phyloP scores from a whole-genome alignment of 2,888 invertebrate genomes.

The Lypha dubia region DNA sequence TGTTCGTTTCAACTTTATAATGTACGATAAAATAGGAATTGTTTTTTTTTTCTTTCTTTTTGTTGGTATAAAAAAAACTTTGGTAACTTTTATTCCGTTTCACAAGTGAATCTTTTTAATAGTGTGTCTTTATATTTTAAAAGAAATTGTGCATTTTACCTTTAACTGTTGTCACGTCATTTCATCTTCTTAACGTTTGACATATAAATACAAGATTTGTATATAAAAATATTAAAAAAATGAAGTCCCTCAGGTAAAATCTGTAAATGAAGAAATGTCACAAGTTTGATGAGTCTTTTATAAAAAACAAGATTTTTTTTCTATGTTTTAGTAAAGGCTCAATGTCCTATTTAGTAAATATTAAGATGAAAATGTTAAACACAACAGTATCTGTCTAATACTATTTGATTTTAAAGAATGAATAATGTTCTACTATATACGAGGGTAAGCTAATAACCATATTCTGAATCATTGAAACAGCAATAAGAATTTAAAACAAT shows the following conservation, averaged over 20 bases:
- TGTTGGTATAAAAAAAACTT: conserved; percentile 38
- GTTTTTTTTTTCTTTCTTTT: conserved; percentile 36
- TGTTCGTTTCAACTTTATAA: conserved; percentile 48
- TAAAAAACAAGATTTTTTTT: neutral
- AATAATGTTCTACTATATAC: too few species aligned
- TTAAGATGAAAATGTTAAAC: neutral
- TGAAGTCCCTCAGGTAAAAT: conserved; percentile 72
- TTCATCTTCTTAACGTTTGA: conserved; percentile 35
- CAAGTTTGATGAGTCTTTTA: conserved; percentile 50
- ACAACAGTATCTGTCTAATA: neutral
- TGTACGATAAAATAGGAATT: conserved; percentile 49
- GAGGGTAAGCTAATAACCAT: too few species aligned
- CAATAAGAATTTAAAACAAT: too few species aligned
- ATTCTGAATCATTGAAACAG: too few species aligned
- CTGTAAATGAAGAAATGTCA: conserved; percentile 66
- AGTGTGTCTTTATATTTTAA: neutral
- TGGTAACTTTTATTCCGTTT: conserved; percentile 36
- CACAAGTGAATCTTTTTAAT: conserved; percentile 23
- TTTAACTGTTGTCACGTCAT: conserved; percentile 67
- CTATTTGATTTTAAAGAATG: too few species aligned
- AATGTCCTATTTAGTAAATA: neutral
- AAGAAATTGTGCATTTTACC: conserved; percentile 45
- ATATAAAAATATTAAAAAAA: conserved; percentile 19
- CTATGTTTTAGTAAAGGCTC: neutral
- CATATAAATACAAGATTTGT: conserved; percentile 3